Percentiles rank a stretch among this genome's conserved stretches.
Evolutionary conservation across 2,113 vertebrate species (phyloP).

Genomic region (Meleagris gallopavo): DNA sequence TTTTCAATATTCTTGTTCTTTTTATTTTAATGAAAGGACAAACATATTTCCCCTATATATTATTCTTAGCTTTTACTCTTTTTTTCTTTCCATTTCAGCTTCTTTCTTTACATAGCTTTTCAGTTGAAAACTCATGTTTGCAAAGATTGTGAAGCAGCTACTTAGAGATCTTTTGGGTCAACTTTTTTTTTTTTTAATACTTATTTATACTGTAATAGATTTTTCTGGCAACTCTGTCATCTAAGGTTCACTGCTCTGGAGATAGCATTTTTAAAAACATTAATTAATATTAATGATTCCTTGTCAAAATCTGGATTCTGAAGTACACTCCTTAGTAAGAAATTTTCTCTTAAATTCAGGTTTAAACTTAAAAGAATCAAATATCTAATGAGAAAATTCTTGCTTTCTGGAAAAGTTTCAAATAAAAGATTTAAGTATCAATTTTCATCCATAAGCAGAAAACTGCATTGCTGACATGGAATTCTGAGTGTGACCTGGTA

Average conservation of each 20-base stretch:
- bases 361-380: slow-evolving; percentile 46
- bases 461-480: not conserved
- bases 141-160: not conserved
- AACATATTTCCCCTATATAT: not conserved
- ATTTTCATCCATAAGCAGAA: slow-evolving; percentile 27
- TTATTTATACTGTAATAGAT: slow-evolving; percentile 60
- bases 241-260: slow-evolving; percentile 45
- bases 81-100: not conserved
- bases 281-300: slow-evolving; percentile 67
- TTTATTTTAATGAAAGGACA: not conserved
- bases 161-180: slow-evolving; percentile 30
- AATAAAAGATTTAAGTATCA: slow-evolving; percentile 37
- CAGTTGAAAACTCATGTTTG: not conserved
- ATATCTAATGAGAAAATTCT: slow-evolving; percentile 29
- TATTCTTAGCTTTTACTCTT: not conserved
- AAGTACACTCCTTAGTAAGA: slow-evolving; percentile 17
- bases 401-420: slow-evolving; percentile 38
- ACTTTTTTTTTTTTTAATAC: slow-evolving; percentile 35
- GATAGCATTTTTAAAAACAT: slow-evolving; percentile 52
- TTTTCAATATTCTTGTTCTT: not conserved
- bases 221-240: slow-evolving; percentile 64
- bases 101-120: not conserved
- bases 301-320: slow-evolving; percentile 64
- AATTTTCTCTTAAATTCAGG: not conserved
- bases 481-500: slow-evolving; percentile 15